A percentile compares a stretch with the other conserved stretches of the same genome.
phyloP scores from a whole-genome alignment of 2,888 invertebrate genomes.

The Anorthoa munda region DNA sequence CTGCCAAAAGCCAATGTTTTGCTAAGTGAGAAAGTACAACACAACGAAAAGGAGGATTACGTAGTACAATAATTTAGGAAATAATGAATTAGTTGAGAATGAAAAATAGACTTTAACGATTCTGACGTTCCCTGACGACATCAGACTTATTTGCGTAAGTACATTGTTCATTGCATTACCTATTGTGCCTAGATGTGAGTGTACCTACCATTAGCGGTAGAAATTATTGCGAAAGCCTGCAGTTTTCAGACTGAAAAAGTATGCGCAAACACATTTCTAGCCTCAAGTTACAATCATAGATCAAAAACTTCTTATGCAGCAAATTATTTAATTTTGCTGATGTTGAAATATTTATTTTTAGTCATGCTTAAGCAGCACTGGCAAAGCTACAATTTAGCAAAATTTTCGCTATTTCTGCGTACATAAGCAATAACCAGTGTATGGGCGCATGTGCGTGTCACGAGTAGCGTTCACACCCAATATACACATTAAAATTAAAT shows the following conservation, averaged over 20 bases:
- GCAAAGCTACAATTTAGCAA: conserved; percentile 50
- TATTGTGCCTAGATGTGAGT: background rate
- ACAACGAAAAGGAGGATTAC: conserved; percentile 51
- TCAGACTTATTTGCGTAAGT: conserved; percentile 27
- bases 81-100: conserved; percentile 49
- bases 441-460: conserved; percentile 73
- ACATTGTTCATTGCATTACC: conserved; percentile 11
- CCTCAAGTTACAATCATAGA: conserved; percentile 8
- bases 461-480: conserved; percentile 73
- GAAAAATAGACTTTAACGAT: conserved; percentile 53
- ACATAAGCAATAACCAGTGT: conserved; percentile 62
- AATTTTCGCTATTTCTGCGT: conserved; percentile 58
- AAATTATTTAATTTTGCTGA: conserved; percentile 18
- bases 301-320: conserved; percentile 4
- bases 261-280: background rate
- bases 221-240: conserved; percentile 11
- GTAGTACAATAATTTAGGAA: conserved; percentile 51
- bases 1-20: conserved; percentile 69
- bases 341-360: conserved; percentile 49
- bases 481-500: conserved; percentile 87
- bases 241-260: background rate
- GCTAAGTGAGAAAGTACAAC: conserved; percentile 66
- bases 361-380: conserved; percentile 45
- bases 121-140: conserved; percentile 13
- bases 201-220: background rate